Percentiles rank a stretch among this genome's conserved stretches.
Evolutionary conservation across 64 coral and sea anemone species (phyloP).

Genomic region (Stichodactyla mertensii): DNA sequence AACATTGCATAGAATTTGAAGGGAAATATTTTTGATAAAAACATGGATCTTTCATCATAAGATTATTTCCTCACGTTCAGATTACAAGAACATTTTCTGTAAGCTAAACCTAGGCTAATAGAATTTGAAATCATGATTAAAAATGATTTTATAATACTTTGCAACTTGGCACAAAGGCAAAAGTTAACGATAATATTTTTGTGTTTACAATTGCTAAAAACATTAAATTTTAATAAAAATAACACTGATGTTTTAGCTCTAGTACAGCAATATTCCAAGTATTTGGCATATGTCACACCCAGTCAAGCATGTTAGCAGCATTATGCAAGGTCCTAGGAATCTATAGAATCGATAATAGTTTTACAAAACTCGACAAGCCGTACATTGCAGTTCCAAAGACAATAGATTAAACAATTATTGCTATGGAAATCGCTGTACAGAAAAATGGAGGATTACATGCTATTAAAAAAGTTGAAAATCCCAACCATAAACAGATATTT

Average conservation of each 20-base stretch:
- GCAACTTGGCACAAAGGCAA: neutral
- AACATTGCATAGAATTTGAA: neutral
- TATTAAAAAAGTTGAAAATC: neutral
- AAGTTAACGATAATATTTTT: neutral
- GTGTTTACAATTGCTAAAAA: neutral
- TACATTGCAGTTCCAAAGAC: neutral
- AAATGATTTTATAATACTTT: neutral
- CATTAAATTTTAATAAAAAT: neutral
- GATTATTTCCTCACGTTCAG: neutral
- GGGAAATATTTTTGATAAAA: neutral
- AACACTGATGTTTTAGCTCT: neutral
- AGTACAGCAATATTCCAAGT: neutral
- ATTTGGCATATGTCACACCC: constrained; percentile 2
- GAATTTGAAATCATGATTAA: neutral
- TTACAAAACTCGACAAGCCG: neutral
- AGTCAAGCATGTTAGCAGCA: neutral
- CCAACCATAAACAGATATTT: neutral
- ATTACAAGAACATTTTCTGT: neutral
- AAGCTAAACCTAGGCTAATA: neutral
- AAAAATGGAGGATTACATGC: neutral
- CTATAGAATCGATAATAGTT: neutral
- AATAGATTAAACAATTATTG: constrained; percentile 6
- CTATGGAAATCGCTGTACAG: neutral
- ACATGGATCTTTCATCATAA: neutral
- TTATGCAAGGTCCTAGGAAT: neutral